Evolutionary conservation across 1,140 invertebrate genomes (phyloP), one percentile per base, ranked within the genome.

Genomic region (Chlorops oryzae): DNA sequence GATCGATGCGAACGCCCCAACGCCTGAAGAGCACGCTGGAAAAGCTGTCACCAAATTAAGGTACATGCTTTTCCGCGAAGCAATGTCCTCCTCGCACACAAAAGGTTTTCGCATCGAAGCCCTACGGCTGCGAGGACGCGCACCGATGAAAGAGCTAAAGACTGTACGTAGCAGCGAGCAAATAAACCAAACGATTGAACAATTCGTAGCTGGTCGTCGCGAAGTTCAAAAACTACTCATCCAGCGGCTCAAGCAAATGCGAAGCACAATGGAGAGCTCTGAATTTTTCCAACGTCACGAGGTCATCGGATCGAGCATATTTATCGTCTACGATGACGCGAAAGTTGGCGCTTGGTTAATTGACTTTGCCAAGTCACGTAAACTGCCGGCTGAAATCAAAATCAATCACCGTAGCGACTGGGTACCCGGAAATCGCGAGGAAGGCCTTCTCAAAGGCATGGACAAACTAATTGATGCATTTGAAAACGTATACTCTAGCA

Each of bases 101-200:
- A 84, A 96, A 56, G 95, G 94, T 2, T 98, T 98, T 69, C 77
- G 96, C 54, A 95, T 98, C 54, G 96, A 98, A 75, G 96, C 92
- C 18, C 86, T 98, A 72, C 95, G 95, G 74, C 75, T 87, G 51
- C 81, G 86, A 2, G 85, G 86, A 2, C 77, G 80, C 25, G 77
- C 83, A 1, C 87, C 87, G 0, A 77, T 89, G 1, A 89, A 83
- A 13, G 85, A 89, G 66, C 60, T 89, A 4, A 87, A 88, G 60
- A 86, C 79, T 51, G 81, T 95, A 1, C 86, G 87, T 61, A 87
- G 81, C 18, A 78, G 80, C 39, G 76, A 83, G 1, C 86, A 94
- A 60, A 86, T 98, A 0, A 72, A 81, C n/a, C 77, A 81, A 37
- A 89, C 87, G 1, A 79, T 97, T 57, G 82, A 81, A 38, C 75